Evolutionary conservation across 2,888 invertebrate species (phyloP).

Genomic region (Drosophila quinaria): DNA sequence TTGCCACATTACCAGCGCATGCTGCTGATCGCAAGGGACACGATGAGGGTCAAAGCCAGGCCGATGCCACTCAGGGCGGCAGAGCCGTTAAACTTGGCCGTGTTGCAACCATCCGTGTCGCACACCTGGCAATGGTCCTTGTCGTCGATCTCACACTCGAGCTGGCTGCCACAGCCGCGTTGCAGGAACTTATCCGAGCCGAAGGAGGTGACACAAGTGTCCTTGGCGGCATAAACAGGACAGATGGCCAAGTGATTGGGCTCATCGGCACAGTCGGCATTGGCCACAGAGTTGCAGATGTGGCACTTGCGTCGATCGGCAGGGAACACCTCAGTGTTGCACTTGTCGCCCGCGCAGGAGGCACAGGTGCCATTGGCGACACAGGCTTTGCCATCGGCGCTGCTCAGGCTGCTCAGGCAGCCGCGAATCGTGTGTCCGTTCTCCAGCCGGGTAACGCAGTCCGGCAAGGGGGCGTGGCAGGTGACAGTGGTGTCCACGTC

Average conservation of each 20-base stretch:
- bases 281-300: slow-evolving; percentile 73
- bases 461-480: slow-evolving; percentile 64
- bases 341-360: slow-evolving; percentile 71
- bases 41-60: slow-evolving; percentile 59
- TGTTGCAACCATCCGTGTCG: slow-evolving; percentile 75
- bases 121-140: slow-evolving; percentile 73
- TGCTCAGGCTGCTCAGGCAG: slow-evolving; percentile 64
- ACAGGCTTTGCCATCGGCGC: slow-evolving; percentile 61
- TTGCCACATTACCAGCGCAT: slow-evolving; percentile 15
- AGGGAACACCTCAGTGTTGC: slow-evolving; percentile 81
- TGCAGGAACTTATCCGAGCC: slow-evolving; percentile 37
- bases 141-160: slow-evolving; percentile 67
- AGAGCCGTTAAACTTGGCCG: slow-evolving; percentile 58
- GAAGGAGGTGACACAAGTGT: slow-evolving; percentile 69
- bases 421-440: slow-evolving; percentile 77
- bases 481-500: slow-evolving; percentile 35
- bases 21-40: slow-evolving; percentile 54
- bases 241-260: slow-evolving; percentile 70
- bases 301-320: slow-evolving; percentile 75
- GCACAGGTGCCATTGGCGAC: slow-evolving; percentile 65
- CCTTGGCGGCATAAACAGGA: slow-evolving; percentile 68
- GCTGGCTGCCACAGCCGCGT: slow-evolving; percentile 77
- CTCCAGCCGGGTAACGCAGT: slow-evolving; percentile 68
- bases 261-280: slow-evolving; percentile 52
- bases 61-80: slow-evolving; percentile 58